Evolutionary conservation across 2,888 invertebrate genomes (phyloP), one percentile per base, ranked within the genome.

Genomic region (Hypsopygia costalis): DNA sequence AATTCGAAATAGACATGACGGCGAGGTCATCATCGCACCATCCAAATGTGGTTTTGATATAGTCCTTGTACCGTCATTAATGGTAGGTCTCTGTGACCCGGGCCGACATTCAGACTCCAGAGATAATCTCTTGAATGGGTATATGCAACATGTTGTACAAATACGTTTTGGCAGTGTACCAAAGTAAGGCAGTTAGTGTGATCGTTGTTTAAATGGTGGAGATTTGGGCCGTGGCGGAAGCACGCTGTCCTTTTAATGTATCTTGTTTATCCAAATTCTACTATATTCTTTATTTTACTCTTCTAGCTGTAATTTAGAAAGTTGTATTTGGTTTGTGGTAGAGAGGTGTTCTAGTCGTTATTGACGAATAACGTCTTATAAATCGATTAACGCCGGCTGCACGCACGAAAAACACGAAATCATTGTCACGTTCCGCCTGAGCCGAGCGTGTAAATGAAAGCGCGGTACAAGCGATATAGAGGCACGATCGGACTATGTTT

Each of bases 71-170:
- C 21, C 21, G 21, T 6, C 21, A 21, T 21, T 21, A 21, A 21
- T 6, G 6, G 21, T 8, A 6, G 25, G n/a, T n/a, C 3, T n/a
- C 25, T 6, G 25, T 25, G 25, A 25, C 25, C 25, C 25, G 25
- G 25, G 6, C 3, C 25, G n/a, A 3, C 25, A 7, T 25, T 2
- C n/a, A 28, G 16, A 35, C 1, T 25, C 3, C n/a, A 28, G 16
- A 35, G 27, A 28, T 20, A 11, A 36, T 36, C 11, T 28, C 10
- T 11, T 8, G 8, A 7, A 31, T 11, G 7, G 12, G 11, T 11
- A 31, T 11, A 38, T 25, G 37, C 32, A 38, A 38, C 37, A 38
- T 22, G 37, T 38, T 38, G 12, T 8, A 11, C 37, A 12, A 38
- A 38, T 38, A 38, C 9, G 12, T 32, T 29, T 25, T 38, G 37